Conservation (phyloP, 2,113 vertebrate genomes). For the Delphinus delphis region DNA sequence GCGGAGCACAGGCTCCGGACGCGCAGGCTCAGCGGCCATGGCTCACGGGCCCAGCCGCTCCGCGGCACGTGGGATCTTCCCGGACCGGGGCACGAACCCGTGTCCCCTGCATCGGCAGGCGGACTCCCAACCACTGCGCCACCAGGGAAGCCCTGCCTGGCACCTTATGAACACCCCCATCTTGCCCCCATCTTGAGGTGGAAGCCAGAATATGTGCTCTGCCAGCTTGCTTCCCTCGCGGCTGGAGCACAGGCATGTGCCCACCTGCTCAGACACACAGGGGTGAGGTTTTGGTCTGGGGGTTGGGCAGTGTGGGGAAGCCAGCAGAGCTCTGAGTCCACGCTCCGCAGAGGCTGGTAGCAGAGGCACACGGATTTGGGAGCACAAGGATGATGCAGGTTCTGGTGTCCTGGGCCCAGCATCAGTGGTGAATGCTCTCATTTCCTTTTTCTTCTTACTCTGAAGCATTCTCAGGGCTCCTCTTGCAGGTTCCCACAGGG, state of each 20-base stretch:
- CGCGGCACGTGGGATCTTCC: no score
- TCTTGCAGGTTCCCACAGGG: not conserved
- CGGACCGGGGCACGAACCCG: no score
- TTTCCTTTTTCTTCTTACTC: not conserved
- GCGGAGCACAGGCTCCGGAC: no score
- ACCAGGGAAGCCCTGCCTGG: no score
- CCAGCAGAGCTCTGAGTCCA: fast-evolving
- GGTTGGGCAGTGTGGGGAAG: fast-evolving
- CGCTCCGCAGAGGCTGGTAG: not conserved
- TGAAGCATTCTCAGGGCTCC: not conserved
- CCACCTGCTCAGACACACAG: not conserved
- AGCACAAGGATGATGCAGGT: fast-evolving
- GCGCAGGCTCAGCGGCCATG: no score
- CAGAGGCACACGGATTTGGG: not conserved
- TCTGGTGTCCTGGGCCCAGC: not conserved
- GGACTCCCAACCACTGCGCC: no score
- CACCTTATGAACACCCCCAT: not conserved
- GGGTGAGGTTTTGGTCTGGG: not conserved
- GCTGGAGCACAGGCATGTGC: not conserved
- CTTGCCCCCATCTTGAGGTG: not conserved
- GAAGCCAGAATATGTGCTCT: not conserved
- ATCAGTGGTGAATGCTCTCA: not conserved
- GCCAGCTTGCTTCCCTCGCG: not conserved
- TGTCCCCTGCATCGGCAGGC: no score
- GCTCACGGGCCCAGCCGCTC: no score